Conservation (phyloP, 2,797 vertebrate species). For the Sebastes melanostomus region DNA sequence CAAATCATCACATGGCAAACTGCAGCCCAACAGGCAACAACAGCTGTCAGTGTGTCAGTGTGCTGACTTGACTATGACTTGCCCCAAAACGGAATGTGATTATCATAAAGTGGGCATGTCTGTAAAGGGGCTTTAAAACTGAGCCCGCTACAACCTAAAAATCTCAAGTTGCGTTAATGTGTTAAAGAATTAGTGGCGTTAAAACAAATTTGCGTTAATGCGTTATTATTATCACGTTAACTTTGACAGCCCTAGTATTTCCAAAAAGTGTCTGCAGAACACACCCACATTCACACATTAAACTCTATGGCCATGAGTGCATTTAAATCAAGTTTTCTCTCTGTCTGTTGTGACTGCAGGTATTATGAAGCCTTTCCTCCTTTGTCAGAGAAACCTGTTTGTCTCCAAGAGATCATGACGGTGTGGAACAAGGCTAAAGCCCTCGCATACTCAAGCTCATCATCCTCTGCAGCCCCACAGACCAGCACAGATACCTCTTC, state of each 20-base stretch:
- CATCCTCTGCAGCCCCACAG: conserved; percentile 95
- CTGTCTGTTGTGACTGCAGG: conserved; percentile 77
- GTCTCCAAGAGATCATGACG: conserved; percentile 99
- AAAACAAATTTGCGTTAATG: no score
- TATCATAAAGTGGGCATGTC: no score
- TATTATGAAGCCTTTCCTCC: conserved; percentile 99
- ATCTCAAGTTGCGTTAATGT: no score
- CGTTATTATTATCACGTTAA: no score
- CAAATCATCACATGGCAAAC: no score
- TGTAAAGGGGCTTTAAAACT: no score
- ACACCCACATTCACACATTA: neutral
- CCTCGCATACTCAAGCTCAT: conserved; percentile 93
- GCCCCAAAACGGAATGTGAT: no score
- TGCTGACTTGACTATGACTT: no score
- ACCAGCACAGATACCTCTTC: conserved; percentile 98
- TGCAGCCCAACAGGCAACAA: no score
- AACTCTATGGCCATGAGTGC: neutral
- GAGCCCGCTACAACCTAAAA: no score
- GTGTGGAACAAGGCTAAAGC: conserved; percentile 98
- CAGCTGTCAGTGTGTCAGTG: no score
- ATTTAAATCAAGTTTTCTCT: conserved; percentile 19
- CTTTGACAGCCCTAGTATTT: neutral
- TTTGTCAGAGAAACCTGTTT: conserved; percentile 97
- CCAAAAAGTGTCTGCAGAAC: neutral
- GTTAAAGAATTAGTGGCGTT: no score